Evolutionary conservation across 1,140 invertebrate genomes (phyloP), one percentile per base, ranked within the genome.

Genomic region (Plodia interpunctella): DNA sequence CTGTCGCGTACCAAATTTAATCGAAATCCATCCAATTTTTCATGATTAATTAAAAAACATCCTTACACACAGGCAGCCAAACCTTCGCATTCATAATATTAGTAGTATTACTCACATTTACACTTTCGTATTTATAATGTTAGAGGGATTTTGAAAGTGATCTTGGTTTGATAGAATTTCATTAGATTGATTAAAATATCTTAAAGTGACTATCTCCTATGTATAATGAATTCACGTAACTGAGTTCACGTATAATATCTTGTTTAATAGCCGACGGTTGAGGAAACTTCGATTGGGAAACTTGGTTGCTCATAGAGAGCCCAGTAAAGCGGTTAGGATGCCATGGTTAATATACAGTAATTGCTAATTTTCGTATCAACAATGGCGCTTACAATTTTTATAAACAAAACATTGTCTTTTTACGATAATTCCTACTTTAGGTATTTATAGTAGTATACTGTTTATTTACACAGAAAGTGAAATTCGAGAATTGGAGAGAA

Each of bases 251-350:
- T 57, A 57, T 58, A 59, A 59, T 64, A 49, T 59, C 32, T 63
- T 60, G 65, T 67, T 66, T 62, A 74, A 76, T 74, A 79, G 70
- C 60, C 55, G 58, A 51, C 66, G 63, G 66, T 68, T 65, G 61
- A 59, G 59, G 64, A 73, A 82, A 82, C 73, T 82, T 82, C 66
- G 72, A 82, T 78, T 74, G 74, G 73, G 67, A 79, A 82, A 82
- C 68, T 82, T 81, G 60, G 55, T 50, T 60, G 57, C 50, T 62
- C 63, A 64, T 63, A 63, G 30, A 32, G 11, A 32, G 38, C 15
- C 38, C 32, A 35, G 38, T 44, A 44, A 15, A 44, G 10, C n/a
- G 38, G 38, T 6, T 15, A n/a, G n/a, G 13, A 5, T 17, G 1
- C 38, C 11, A 32, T 1, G 10, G 30, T 1, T 32, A 32, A 32